Evolutionary conservation across 2,113 vertebrate genomes (phyloP), one percentile per base, ranked within the genome.

Genomic region (Myrmecobius fasciatus): DNA sequence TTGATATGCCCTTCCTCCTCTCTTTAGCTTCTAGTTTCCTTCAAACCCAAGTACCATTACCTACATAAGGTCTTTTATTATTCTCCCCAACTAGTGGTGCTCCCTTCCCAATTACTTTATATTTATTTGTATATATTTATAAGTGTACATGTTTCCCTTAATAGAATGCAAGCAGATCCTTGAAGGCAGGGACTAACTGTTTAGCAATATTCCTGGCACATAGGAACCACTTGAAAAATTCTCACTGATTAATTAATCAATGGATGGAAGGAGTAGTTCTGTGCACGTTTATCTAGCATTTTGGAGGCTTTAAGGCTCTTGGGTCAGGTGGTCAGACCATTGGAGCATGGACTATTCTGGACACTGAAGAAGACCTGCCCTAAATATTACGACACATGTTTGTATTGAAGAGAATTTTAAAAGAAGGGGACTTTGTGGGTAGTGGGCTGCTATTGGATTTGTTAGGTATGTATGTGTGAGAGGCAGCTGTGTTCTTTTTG

Each of bases 401-500:
- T 48, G n/a, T 60, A 88, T 54, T 25, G 36, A n/a, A 24, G 17
- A 56, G 94, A 47, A 93, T 9, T 48, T 36, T 88, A 90, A 90
- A 52, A 53, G 89, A 75, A 22, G 46, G 92, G 43, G n/a, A 25
- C 56, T 24, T 56, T 8, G 0, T 43, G 12, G 43, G 9, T 25
- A 75, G 67, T 17, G 67, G 36, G 67, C 67, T 75, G 17, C 67
- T 75, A 36, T 36, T 1, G 8, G 3, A 28, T 10, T 25, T n/a
- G 47, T 11, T 20, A 31, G 56, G 48, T 0, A 3, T 17, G 1
- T 9, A 0, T 12, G 24, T 20, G 10, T 25, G 43, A 0, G 48
- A 52, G 75, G 49, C 24, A 25, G 28, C 11, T 36, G 31, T 36
- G 31, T 36, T 14, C n/a, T 53, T 88, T 24, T 1, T 52, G 46